Conservation (phyloP, 2,113 vertebrate species). For the Percopsis transmontana region DNA sequence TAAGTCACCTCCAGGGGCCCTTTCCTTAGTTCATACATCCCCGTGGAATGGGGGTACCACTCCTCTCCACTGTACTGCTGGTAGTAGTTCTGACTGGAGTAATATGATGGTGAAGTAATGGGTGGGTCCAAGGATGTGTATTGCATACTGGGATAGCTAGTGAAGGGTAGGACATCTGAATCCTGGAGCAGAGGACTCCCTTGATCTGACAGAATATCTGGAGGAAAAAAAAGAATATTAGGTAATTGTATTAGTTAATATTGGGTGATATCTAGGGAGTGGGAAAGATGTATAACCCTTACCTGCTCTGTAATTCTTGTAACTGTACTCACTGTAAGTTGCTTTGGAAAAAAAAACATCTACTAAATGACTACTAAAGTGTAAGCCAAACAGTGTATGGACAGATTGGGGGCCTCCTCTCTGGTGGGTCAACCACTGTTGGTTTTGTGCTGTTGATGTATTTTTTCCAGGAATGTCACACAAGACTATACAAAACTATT, state of each 20-base stretch:
- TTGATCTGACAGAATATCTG: slow-evolving; percentile 90
- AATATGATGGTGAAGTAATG: slow-evolving; percentile 84
- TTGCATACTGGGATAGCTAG: slow-evolving; percentile 82
- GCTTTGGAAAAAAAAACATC: too few relatives aligned
- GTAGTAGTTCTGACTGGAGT: slow-evolving; percentile 88
- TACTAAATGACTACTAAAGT: too few relatives aligned
- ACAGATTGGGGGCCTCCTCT: too few relatives aligned
- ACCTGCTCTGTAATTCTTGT: too few relatives aligned
- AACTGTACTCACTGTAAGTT: too few relatives aligned
- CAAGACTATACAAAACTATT: too few relatives aligned
- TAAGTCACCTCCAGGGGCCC: slow-evolving; percentile 83
- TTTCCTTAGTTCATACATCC: slow-evolving; percentile 88
- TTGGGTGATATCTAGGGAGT: too few relatives aligned
- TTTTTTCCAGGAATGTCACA: too few relatives aligned
- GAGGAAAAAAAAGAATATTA: slow-evolving; percentile 36
- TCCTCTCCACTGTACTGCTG: slow-evolving; percentile 87
- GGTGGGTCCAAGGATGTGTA: slow-evolving; percentile 85
- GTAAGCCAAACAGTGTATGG: too few relatives aligned
- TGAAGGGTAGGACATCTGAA: slow-evolving; percentile 84
- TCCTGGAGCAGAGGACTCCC: slow-evolving; percentile 85
- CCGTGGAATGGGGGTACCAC: slow-evolving; percentile 84
- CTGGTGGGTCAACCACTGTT: too few relatives aligned
- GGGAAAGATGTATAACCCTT: slow-evolving; percentile 7
- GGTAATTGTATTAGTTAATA: too few relatives aligned
- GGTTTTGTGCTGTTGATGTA: too few relatives aligned